phyloP scores from a whole-genome alignment of 2,888 invertebrate species.

The Philereme vetulata region DNA sequence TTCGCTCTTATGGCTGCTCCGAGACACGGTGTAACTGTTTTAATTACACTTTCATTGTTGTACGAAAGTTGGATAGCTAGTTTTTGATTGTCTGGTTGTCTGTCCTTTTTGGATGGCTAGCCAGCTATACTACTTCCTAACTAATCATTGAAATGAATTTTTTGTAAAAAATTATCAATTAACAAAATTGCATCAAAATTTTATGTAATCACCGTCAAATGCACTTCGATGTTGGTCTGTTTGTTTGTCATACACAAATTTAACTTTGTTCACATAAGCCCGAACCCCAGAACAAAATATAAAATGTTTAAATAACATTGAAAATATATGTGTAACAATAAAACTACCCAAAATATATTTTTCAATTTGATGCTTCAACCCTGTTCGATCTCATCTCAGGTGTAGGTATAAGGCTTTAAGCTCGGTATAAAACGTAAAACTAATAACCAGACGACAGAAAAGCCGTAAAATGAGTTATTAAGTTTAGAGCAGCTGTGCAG shows the following conservation, averaged over 20 bases:
- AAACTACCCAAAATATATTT: neutral
- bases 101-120: neutral
- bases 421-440: conserved; percentile 35
- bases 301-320: too few species aligned
- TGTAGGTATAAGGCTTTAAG: conserved; percentile 14
- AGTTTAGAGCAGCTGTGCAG: conserved; percentile 50
- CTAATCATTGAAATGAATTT: too few species aligned
- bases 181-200: too few species aligned
- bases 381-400: conserved; percentile 6
- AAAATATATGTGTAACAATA: too few species aligned
- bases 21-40: conserved; percentile 54
- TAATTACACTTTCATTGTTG: conserved; percentile 60
- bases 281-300: too few species aligned
- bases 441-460: conserved; percentile 44
- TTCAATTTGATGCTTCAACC: conserved; percentile 1
- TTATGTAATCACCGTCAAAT: too few species aligned
- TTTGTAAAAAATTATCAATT: too few species aligned
- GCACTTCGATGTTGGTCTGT: too few species aligned
- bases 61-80: conserved; percentile 31
- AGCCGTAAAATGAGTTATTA: conserved; percentile 56
- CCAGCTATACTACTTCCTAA: neutral
- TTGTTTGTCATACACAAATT: too few species aligned
- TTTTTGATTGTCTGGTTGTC: conserved; percentile 31
- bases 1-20: conserved; percentile 44
- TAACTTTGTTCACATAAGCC: too few species aligned